Evolutionary conservation across 2,797 vertebrate species (phyloP), one percentile per base, ranked within the genome.

Genomic region (Spinibarbus caldwelli): DNA sequence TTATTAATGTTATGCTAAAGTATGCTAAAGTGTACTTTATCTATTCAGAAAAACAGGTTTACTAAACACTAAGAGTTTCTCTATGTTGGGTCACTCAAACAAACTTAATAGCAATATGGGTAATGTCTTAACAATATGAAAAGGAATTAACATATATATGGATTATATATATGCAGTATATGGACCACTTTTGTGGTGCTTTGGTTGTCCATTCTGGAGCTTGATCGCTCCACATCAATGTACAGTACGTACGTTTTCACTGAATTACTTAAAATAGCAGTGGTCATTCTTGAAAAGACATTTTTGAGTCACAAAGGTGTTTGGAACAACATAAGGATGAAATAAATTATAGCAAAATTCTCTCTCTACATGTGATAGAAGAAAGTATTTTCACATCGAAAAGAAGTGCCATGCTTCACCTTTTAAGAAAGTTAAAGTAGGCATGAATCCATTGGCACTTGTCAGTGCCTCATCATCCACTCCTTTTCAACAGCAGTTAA

Each of bases 401-500:
- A n/a, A 47, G n/a, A 36, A 36, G 10, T 2, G 0, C 19, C 43
- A 47, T 2, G 34, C 78, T 47, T 29, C 78, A 80, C 11, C 62
- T 43, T 52, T 19, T 23, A 15, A 67, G 21, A 31, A 49, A 47
- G 59, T 49, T 67, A 49, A 68, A 79, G 29, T 23, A 49, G 78
- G 19, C 29, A 80, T 7, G 43, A 67, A 11, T 67, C 12, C 41
- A 80, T 12, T 81, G 67, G n/a, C n/a, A 78, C 19, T 19, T 43
- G 67, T 82, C 49, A 82, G 15, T 36, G 21, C 41, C 67, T n/a
- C 70, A 67, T 67, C 23, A 67, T 6, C 21, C 29, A 31, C 1
- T 34, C 31, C n/a, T 54, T 54, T 70, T 52, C 21, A 52, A 52
- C 80, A 49, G 70, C 29, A 34, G 15, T 73, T 47, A 82, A 62